Evolutionary conservation across 2,888 invertebrate genomes (phyloP), one percentile per base, ranked within the genome.

Genomic region (Caenorhabditis auriculariae): DNA sequence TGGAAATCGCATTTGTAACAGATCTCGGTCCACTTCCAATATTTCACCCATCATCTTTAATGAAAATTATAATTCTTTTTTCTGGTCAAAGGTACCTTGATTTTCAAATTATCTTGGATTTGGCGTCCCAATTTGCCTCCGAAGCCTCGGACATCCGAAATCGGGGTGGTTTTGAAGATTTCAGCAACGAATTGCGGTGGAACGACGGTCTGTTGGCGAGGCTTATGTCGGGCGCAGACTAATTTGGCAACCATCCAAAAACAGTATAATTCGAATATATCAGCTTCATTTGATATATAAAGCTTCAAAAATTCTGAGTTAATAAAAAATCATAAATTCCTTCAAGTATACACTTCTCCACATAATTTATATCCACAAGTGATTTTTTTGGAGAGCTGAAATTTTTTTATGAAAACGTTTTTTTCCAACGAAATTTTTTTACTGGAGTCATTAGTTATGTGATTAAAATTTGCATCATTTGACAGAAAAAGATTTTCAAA

Each of bases 41-140:
- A 96, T 83, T 77, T 96, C 90, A 0, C 87, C 88, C 88, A 96
- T 90, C 41, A 87, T 88, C 72, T 76, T 47, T 35, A 62, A 51
- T 4, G n/a, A 17, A 5, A 9, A 7, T 29, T 29, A 17, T 12
- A 9, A 29, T 38, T 39, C 6, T 39, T 21, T 48, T 39, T 6
- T 41, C 48, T 15, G 24, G 42, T 12, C 12, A 42, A 9, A 42
- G 24, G 44, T 35, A 65, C 64, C 32, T 38, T 56, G 41, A 60
- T 54, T 21, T 38, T 42, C 19, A 64, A 70, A 83, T 82, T 85
- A 91, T 92, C 91, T 92, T 80, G 88, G 89, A 85, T 93, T 92
- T 51, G 89, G 89, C 78, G 91, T 91, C 96, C 96, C 76, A 95
- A 88, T 84, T 96, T 96, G 0, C 94, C 96, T 32, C 96, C 96